phyloP scores from a whole-genome alignment of 1,140 invertebrate genomes.

The Lucilia sericata region DNA sequence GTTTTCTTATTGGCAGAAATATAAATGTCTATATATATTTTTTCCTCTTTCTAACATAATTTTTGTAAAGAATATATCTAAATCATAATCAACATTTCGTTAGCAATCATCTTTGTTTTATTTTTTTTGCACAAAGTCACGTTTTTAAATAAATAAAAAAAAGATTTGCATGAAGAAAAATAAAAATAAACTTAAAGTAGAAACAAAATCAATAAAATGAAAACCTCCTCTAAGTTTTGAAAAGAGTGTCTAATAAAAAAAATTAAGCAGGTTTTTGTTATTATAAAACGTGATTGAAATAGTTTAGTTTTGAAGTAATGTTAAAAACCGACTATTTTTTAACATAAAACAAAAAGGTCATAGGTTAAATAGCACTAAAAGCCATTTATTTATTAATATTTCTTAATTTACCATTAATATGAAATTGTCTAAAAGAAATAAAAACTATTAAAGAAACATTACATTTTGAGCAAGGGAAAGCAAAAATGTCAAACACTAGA shows the following conservation, averaged over 20 bases:
- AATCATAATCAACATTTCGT: neutral
- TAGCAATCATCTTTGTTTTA: neutral
- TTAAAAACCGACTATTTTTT: neutral
- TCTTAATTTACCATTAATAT: neutral
- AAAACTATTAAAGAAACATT: neutral
- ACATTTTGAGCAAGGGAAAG: neutral
- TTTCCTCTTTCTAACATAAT: neutral
- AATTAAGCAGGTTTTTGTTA: neutral
- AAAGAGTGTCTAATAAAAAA: neutral
- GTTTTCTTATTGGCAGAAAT: too few species aligned
- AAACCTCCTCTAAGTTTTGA: neutral
- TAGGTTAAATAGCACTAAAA: neutral
- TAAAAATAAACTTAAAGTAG: neutral
- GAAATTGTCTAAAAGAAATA: neutral
- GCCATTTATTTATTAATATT: constrained; percentile 19
- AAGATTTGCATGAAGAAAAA: neutral
- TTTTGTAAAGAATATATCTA: neutral
- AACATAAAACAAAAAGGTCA: neutral
- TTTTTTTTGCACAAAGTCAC: neutral
- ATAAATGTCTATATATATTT: too few species aligned
- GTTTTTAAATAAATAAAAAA: neutral
- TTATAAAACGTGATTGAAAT: neutral
- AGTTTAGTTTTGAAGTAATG: neutral
- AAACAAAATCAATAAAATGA: neutral
- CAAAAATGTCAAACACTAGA: neutral